phyloP scores from a whole-genome alignment of 1,140 invertebrate genomes.

The Rhynchophorus ferrugineus region DNA sequence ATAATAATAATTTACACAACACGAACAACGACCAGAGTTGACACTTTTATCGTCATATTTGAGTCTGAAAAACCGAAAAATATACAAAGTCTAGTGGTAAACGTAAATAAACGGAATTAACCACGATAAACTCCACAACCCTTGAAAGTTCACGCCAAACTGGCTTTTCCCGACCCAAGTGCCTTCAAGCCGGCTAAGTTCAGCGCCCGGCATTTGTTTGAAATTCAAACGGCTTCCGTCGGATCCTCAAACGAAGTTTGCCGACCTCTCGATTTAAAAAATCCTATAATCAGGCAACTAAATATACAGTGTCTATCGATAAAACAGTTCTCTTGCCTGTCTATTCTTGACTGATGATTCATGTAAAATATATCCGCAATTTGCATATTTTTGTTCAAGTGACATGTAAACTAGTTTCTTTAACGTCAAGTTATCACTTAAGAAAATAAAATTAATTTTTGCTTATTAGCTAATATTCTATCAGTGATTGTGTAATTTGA shows the following conservation, averaged over 20 bases:
- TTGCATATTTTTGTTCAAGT: too few species aligned
- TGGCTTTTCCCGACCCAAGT: conserved; percentile 3
- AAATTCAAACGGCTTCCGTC: conserved; percentile 5
- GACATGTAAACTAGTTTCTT: too few species aligned
- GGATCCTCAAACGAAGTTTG: neutral
- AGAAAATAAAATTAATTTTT: too few species aligned
- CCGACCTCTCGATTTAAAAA: neutral
- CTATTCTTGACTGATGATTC: too few species aligned
- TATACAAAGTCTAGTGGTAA: conserved; percentile 1
- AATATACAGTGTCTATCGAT: neutral
- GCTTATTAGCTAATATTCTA: too few species aligned
- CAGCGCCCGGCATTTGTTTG: conserved; percentile 21
- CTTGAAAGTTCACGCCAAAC: conserved; percentile 15
- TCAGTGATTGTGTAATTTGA: too few species aligned
- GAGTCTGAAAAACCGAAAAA: neutral
- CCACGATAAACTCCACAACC: neutral
- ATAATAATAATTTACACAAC: conserved; percentile 1
- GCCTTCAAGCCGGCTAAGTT: conserved; percentile 14
- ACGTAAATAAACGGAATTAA: neutral
- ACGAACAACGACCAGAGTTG: neutral
- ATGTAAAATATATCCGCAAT: too few species aligned
- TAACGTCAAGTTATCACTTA: too few species aligned
- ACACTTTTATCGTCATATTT: conserved; percentile 1
- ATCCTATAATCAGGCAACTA: neutral
- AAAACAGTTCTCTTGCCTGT: too few species aligned